These are phyloP conservation scores for Scyliorhinus canicula DNA, from an alignment of 2,797 vertebrate species.

Conservation along the genomic window DNA sequence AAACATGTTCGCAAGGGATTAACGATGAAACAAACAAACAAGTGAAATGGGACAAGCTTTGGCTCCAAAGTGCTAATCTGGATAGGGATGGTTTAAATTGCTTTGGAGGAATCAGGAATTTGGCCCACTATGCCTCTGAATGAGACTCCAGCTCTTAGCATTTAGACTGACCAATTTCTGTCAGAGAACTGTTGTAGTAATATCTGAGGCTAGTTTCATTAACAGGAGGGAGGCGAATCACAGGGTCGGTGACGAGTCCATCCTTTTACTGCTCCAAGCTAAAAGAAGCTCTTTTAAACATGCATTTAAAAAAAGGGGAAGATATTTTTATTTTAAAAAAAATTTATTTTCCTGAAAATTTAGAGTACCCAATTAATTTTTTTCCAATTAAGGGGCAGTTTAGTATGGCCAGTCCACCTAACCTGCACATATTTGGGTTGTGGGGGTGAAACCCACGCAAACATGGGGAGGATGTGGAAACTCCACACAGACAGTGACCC, in stretches of 20 bases:
- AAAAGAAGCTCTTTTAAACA: background rate
- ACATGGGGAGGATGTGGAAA: no score
- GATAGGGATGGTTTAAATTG: background rate
- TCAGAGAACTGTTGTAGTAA: background rate
- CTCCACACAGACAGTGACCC: no score
- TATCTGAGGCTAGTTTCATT: background rate
- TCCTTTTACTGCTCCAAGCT: background rate
- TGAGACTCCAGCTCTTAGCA: background rate
- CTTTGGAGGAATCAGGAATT: background rate
- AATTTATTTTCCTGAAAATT: no score
- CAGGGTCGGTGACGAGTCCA: no score
- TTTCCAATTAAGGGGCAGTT: no score
- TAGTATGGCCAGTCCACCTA: no score
- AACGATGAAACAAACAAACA: background rate
- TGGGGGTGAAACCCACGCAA: no score
- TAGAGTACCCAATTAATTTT: no score
- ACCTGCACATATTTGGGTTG: no score
- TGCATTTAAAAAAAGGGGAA: background rate
- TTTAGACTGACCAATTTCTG: background rate
- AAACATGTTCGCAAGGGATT: constrained; percentile 30
- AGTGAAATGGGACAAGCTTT: constrained; percentile 28
- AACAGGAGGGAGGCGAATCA: background rate
- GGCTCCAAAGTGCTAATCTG: background rate
- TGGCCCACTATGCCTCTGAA: constrained; percentile 24
- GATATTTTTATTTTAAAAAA: background rate